Evolutionary conservation across 2,113 vertebrate species (phyloP), one percentile per base, ranked within the genome.

Genomic region (Planiliza haematocheilus): DNA sequence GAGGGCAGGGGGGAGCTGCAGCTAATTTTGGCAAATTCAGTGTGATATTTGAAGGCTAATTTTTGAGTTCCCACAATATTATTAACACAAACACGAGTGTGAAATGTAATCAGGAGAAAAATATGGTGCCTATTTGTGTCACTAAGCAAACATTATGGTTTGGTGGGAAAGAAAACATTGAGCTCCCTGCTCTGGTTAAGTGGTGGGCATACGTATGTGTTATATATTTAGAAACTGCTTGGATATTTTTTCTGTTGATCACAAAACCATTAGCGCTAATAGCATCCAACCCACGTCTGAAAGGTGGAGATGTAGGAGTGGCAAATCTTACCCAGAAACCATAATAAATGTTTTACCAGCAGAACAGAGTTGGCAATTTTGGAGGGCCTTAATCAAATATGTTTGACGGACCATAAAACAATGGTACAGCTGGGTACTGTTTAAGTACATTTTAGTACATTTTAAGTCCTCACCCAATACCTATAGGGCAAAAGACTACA

Each of bases 41-140:
- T 86, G 89, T 87, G 82, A 89, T 88, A 88, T 89, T 79, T 83
- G 70, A 68, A 37, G 50, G 67, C 86, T 60, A 70, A 85, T 88
- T 85, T 81, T 36, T 63, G 10, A 58, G 81, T 79, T 74, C 39
- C 51, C 57, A 46, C 24, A 37, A 66, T 37, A 70, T 87, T 74
- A 86, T 74, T 67, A 77, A 84, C 8, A 72, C 70, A 87, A 82
- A 74, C 77, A 61, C 1, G 12, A 62, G 79, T 51, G 73, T 83
- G 68, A 83, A 75, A 79, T 57, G 51, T 49, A 61, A 81, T 69
- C 36, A 55, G 38, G 14, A 38, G n/a, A 39, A 55, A 71, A 55
- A 70, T 16, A 66, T 14, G 41, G n/a, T 7, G 0, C n/a, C 24
- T 48, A 7, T 64, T 57, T 45, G 61, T 56, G 37, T 57, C 38